These are phyloP conservation scores for Porphyrio hochstetteri DNA, from an alignment of 2,113 vertebrate genomes.

Conservation along the genomic window DNA sequence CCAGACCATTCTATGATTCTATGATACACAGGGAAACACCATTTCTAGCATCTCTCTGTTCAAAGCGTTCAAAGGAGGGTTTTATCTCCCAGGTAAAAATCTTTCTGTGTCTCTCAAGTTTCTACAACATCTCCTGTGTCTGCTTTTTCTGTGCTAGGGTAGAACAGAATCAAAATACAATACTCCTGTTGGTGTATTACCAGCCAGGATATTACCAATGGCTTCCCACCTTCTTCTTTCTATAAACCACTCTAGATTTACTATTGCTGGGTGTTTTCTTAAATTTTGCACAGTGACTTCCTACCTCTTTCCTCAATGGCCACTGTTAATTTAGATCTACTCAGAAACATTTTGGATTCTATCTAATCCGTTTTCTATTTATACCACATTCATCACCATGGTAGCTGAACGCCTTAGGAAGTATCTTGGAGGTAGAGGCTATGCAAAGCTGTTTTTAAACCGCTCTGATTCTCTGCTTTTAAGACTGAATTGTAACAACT, in stretches of 20 bases:
- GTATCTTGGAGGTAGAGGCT: slow-evolving; percentile 44
- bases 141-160: not conserved
- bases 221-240: not conserved
- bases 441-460: slow-evolving; percentile 59
- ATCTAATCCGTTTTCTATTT: slow-evolving; percentile 62
- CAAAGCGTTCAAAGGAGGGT: not conserved
- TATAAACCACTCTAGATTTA: slow-evolving; percentile 15
- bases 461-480: slow-evolving; percentile 24
- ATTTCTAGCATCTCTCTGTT: not conserved
- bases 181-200: not conserved
- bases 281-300: slow-evolving; percentile 8
- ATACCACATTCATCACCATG: slow-evolving; percentile 68
- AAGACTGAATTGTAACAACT: slow-evolving; percentile 42
- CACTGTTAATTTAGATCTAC: slow-evolving; percentile 46
- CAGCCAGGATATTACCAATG: not conserved
- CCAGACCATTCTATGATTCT: no score
- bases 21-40: not conserved
- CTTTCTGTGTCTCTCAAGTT: not conserved
- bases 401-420: slow-evolving; percentile 59
- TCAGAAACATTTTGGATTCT: slow-evolving; percentile 38
- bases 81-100: slow-evolving; percentile 16
- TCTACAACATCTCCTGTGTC: not conserved
- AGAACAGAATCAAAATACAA: slow-evolving; percentile 23
- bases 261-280: slow-evolving; percentile 33
- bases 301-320: slow-evolving; percentile 18